Base-by-base conservation (phyloP, 1,140 invertebrate species). In the Nephila pilipes region DNA sequence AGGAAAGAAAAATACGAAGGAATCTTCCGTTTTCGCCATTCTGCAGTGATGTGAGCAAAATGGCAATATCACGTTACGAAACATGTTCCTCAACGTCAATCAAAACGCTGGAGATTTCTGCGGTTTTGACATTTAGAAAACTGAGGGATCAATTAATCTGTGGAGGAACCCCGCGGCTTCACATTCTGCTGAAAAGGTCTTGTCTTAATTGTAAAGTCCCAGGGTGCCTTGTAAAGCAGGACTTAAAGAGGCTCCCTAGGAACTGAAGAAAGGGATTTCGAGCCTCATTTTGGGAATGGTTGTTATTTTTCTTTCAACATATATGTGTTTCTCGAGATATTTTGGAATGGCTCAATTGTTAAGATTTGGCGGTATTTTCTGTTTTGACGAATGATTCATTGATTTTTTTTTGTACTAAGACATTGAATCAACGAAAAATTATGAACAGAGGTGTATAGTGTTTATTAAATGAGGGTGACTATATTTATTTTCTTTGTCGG, bases 131-230 rank as follows among this genome's bases (percentile, higher is more conserved):
- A 25, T 54, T 46, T 83, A 38, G 20, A 55, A n/a, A 58, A 25
- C 57, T 85, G 83, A 85, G 29, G 83, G 83, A 57, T 85, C 83
- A 85, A 85, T 85, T 85, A 60, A 85, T 58, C 25, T 85, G 81
- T 6, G 14, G 54, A 46, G 38, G 5, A 57, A 65, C 81, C 81
- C 63, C 81, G 12, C 46, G 46, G 46, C 46, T 46, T 46, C 46
- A 46, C 12, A 10, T 46, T 46, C 81, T 85, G 36, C 6, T 8
- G 81, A 18, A 22, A 25, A 38, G 38, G 57, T n/a, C 29, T 54
- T 18, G 58, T 58, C 57, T 57, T 85, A 85, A 85, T 85, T 85
- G 83, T 29, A 58, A 85, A 85, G 32, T 85, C 83, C 2, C 55
- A 22, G 83, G 83, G 83, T 57, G 83, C 83, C 83, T 60, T 85